Conservation (phyloP, 1,140 invertebrate species). For the Parapsyche elsis region DNA sequence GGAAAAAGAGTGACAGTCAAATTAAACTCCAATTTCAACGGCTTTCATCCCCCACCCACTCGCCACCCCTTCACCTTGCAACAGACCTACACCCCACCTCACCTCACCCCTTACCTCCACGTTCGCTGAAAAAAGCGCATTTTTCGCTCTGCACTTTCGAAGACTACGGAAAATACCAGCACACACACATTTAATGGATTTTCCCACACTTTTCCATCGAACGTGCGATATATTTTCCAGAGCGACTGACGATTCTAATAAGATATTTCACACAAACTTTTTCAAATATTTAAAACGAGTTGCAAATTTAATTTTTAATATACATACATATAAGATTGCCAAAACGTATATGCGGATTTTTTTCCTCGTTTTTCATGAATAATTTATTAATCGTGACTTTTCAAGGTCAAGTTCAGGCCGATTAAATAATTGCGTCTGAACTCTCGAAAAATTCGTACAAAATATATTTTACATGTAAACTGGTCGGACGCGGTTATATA, state of each 20-base stretch:
- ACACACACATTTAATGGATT: neutral
- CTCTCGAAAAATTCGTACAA: neutral
- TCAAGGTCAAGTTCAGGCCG: constrained; percentile 28
- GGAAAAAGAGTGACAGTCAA: constrained; percentile 34
- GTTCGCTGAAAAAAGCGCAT: neutral
- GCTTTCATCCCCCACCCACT: neutral
- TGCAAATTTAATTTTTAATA: neutral
- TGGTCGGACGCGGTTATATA: no score
- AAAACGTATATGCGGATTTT: neutral
- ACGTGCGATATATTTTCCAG: neutral
- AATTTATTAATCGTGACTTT: constrained; percentile 9
- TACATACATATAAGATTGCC: neutral
- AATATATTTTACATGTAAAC: no score
- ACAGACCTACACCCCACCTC: no score
- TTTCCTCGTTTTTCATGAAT: constrained; percentile 5
- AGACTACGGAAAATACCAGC: neutral
- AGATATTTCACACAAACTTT: neutral
- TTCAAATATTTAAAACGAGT: neutral
- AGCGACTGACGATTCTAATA: neutral
- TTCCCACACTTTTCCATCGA: neutral
- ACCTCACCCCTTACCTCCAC: neutral
- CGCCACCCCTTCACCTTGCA: neutral
- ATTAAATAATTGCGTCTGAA: constrained; percentile 30
- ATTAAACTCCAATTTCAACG: constrained; percentile 35
- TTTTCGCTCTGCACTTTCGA: neutral